phyloP scores from a whole-genome alignment of 2,113 vertebrate genomes.

The Colistium nudipinnis region DNA sequence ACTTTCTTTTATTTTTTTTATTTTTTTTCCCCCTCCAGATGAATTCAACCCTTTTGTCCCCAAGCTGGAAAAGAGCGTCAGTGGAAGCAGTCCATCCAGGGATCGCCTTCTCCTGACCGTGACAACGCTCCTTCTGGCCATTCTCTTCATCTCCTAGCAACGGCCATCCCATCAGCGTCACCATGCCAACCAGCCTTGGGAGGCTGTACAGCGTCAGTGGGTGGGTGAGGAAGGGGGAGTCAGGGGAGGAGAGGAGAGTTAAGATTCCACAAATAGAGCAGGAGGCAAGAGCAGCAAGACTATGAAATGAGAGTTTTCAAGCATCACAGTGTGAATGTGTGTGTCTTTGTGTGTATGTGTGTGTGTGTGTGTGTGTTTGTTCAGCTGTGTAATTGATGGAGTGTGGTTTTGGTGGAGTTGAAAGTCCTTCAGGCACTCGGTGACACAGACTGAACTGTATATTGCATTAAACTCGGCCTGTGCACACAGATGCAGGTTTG shows the following conservation, averaged over 20 bases:
- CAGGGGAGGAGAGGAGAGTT: slow-evolving; percentile 23
- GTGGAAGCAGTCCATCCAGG: slow-evolving; percentile 93
- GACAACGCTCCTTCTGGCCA: slow-evolving; percentile 88
- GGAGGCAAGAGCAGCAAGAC: slow-evolving; percentile 40
- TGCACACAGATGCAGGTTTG: slow-evolving; percentile 53
- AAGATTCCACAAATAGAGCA: slow-evolving; percentile 37
- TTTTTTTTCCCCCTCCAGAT: too few species aligned
- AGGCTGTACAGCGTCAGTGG: slow-evolving; percentile 57
- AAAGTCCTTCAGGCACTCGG: slow-evolving; percentile 39
- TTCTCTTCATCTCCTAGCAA: slow-evolving; percentile 91
- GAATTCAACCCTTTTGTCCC: slow-evolving; percentile 91
- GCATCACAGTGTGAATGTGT: slow-evolving; percentile 23
- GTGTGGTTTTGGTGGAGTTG: slow-evolving; percentile 15
- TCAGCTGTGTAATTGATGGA: slow-evolving; percentile 30
- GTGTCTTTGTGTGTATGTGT: slow-evolving; percentile 32
- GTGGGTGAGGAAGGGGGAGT: slow-evolving; percentile 29
- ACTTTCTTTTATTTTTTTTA: too few species aligned
- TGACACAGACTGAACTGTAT: slow-evolving; percentile 59
- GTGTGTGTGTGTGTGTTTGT: slow-evolving; percentile 3
- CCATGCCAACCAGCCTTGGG: slow-evolving; percentile 78
- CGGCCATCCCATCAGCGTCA: slow-evolving; percentile 65
- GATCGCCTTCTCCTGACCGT: slow-evolving; percentile 92
- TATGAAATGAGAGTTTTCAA: slow-evolving; percentile 54
- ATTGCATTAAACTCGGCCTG: slow-evolving; percentile 45
- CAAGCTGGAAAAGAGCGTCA: slow-evolving; percentile 97